Conservation (phyloP, 2,797 vertebrate species). For the Micrastur ruficollis region DNA sequence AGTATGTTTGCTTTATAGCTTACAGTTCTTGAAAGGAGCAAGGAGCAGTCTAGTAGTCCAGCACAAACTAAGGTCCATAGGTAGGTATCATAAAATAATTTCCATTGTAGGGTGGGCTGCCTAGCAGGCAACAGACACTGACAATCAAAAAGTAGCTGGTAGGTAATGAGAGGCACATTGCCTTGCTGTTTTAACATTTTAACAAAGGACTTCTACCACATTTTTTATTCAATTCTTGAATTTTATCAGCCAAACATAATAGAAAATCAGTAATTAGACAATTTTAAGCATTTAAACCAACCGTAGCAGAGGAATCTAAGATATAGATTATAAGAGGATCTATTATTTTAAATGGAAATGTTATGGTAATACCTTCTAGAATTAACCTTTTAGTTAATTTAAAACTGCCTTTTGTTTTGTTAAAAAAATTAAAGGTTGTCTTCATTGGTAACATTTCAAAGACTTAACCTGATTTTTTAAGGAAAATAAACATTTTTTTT, state of each 20-base stretch:
- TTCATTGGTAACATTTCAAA: slow-evolving; percentile 19
- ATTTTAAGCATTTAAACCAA: slow-evolving; percentile 9
- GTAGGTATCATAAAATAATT: not conserved
- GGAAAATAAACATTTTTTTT: not conserved
- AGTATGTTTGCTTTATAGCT: slow-evolving; percentile 8
- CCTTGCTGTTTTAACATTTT: not conserved
- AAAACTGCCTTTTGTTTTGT: slow-evolving; percentile 16
- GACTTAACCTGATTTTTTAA: not conserved
- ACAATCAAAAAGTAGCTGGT: not conserved
- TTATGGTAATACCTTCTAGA: slow-evolving; percentile 46
- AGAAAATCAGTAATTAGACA: slow-evolving; percentile 15
- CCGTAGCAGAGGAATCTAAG: not conserved
- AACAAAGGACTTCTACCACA: not conserved
- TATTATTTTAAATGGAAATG: slow-evolving; percentile 35
- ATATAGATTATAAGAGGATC: not conserved
- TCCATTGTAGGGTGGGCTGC: not conserved
- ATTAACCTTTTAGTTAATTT: slow-evolving; percentile 51
- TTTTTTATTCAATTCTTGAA: not conserved
- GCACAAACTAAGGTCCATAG: not conserved
- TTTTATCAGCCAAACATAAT: not conserved
- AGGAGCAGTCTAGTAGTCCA: slow-evolving; percentile 19
- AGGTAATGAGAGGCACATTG: not conserved
- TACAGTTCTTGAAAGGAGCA: slow-evolving; percentile 44
- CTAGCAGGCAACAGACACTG: not conserved
- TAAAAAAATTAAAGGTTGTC: slow-evolving; percentile 30